Percentiles rank a stretch among this genome's conserved stretches.
phyloP scores from a whole-genome alignment of 2,797 vertebrate species.

The Aplochiton taeniatus region DNA sequence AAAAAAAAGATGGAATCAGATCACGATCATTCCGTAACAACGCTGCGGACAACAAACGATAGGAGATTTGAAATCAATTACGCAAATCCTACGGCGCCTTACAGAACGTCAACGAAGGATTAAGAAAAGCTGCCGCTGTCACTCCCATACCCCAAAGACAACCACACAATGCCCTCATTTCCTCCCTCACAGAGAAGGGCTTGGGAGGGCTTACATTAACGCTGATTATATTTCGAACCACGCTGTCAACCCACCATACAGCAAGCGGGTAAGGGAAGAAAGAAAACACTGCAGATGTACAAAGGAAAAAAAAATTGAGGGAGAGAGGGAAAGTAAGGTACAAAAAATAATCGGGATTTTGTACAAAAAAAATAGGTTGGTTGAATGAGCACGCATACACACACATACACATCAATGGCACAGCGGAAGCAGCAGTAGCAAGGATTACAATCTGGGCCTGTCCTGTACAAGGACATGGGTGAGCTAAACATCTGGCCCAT shows the following conservation, averaged over 20 bases:
- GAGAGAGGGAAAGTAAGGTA: constrained; percentile 9
- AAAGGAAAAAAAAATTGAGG: background rate
- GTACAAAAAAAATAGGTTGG: constrained; percentile 31
- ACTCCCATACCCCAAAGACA: background rate
- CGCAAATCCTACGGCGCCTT: background rate
- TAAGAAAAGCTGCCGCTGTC: background rate
- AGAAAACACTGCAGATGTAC: background rate
- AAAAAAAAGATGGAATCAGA: background rate
- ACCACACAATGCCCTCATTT: constrained; percentile 35
- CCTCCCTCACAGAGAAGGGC: constrained; percentile 45
- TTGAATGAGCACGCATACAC: constrained; percentile 20
- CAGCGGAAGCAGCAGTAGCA: background rate
- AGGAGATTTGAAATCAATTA: background rate
- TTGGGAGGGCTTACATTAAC: constrained; percentile 52
- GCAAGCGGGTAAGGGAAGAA: background rate
- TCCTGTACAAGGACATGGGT: constrained; percentile 27
- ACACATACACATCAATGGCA: too few species aligned
- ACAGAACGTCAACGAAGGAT: background rate
- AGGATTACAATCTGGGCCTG: constrained; percentile 32
- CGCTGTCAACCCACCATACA: constrained; percentile 25
- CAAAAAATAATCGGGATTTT: background rate
- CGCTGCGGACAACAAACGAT: background rate
- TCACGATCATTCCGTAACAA: background rate
- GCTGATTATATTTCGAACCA: constrained; percentile 52
- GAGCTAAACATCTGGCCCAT: constrained; percentile 39